Evolutionary conservation across 23 tunicate species (phyloP).

Genomic region (Styela clava): DNA sequence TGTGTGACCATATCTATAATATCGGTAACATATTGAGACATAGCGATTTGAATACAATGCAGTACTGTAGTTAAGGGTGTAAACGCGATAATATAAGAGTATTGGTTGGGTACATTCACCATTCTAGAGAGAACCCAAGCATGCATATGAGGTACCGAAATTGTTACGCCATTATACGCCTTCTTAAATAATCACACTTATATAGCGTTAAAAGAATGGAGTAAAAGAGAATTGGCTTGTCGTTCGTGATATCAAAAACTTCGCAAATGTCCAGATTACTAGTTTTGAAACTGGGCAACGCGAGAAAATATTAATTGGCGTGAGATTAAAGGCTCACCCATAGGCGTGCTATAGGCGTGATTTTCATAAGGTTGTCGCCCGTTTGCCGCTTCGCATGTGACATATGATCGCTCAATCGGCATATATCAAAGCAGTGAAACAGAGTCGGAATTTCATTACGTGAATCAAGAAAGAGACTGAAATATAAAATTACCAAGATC

Average conservation of each 20-base stretch:
- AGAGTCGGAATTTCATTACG: neutral
- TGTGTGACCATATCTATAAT: too few species aligned
- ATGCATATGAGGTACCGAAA: too few species aligned
- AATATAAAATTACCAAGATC: neutral
- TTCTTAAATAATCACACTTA: too few species aligned
- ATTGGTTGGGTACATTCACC: too few species aligned
- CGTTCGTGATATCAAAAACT: neutral
- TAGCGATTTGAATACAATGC: too few species aligned
- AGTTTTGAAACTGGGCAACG: neutral
- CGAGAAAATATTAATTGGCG: neutral
- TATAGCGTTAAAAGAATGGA: too few species aligned
- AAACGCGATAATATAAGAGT: too few species aligned
- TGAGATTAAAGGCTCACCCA: neutral
- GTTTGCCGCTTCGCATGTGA: neutral
- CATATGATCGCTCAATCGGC: neutral
- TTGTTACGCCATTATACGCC: too few species aligned
- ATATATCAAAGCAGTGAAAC: neutral
- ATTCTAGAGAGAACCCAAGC: too few species aligned
- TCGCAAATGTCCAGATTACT: neutral
- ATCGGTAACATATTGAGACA: too few species aligned
- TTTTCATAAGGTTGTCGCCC: neutral
- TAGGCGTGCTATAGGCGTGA: neutral
- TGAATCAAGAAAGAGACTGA: neutral
- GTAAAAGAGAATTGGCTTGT: too few species aligned
- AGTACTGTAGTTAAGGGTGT: too few species aligned